Conservation (phyloP, 2,797 vertebrate genomes). For the Dermochelys coriacea region DNA sequence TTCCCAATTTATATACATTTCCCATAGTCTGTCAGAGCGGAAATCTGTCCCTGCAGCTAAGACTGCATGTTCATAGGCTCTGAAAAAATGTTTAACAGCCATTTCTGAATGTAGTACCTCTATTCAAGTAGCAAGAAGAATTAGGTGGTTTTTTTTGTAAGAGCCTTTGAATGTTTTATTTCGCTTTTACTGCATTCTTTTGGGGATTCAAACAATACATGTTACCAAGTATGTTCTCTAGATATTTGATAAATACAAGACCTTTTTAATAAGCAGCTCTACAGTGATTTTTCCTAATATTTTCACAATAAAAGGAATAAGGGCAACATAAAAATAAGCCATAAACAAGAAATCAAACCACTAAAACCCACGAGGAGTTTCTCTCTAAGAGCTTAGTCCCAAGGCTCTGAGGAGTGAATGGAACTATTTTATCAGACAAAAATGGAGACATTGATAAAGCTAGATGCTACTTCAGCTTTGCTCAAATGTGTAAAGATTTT, state of each 20-base stretch:
- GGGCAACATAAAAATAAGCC: neutral
- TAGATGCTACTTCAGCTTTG: neutral
- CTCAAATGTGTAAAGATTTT: rapidly evolving
- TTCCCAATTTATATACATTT: conserved; percentile 96
- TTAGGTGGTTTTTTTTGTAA: neutral
- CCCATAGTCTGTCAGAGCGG: conserved; percentile 97
- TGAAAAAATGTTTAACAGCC: conserved; percentile 72
- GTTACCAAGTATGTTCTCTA: neutral
- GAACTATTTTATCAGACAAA: neutral
- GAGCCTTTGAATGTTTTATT: neutral
- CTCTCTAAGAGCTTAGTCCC: neutral
- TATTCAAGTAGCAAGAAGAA: neutral
- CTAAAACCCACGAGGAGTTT: neutral
- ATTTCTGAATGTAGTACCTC: neutral
- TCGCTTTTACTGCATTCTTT: neutral
- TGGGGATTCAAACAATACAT: neutral
- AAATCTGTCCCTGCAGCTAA: conserved; percentile 97
- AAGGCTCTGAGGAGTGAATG: neutral
- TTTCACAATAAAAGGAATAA: neutral
- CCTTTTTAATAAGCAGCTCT: neutral
- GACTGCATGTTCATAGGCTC: conserved; percentile 95
- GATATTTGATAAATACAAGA: neutral
- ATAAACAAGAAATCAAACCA: neutral
- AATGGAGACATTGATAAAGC: neutral
- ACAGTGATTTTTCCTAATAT: rapidly evolving